Conservation (phyloP, 2,888 invertebrate genomes). For the Eristalis intricaria region DNA sequence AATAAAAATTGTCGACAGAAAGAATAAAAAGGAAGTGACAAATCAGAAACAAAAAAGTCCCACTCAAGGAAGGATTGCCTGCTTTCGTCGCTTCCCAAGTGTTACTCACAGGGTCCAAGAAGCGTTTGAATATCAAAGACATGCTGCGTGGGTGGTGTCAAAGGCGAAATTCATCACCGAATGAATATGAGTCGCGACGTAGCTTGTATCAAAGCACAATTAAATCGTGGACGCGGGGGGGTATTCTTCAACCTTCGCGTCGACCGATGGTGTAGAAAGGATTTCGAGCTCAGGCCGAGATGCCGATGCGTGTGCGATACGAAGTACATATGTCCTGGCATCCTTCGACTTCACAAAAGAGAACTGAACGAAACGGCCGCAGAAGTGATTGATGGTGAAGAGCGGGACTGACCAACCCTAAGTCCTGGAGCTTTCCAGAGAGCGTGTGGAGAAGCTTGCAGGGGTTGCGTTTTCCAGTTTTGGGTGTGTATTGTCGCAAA, state of each 20-base stretch:
- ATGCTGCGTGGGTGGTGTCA: not conserved
- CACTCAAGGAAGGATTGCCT: slow-evolving; percentile 3
- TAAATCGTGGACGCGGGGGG: not conserved
- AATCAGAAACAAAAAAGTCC: not conserved
- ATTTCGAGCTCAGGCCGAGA: not conserved
- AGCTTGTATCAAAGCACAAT: not conserved
- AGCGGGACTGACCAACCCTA: not conserved
- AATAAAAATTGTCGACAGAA: slow-evolving; percentile 37
- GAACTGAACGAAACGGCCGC: slow-evolving; percentile 15
- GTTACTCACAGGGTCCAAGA: not conserved
- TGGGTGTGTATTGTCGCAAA: slow-evolving; percentile 41
- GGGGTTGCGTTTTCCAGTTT: slow-evolving; percentile 10
- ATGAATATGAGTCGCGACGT: not conserved
- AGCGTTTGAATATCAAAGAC: not conserved
- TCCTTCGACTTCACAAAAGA: not conserved
- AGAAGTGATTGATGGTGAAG: not conserved
- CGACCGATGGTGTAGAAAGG: not conserved
- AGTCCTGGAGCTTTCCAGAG: not conserved
- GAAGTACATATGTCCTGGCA: not conserved
- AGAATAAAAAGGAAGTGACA: not conserved
- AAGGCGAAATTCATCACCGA: not conserved
- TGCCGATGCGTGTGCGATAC: slow-evolving; percentile 14
- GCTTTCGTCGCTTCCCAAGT: not conserved
- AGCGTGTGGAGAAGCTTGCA: not conserved
- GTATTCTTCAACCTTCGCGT: not conserved